A percentile compares a stretch with the other conserved stretches of the same genome.
Conservation (phyloP, 1,140 invertebrate genomes). For the Drosophila trapezifrons region DNA sequence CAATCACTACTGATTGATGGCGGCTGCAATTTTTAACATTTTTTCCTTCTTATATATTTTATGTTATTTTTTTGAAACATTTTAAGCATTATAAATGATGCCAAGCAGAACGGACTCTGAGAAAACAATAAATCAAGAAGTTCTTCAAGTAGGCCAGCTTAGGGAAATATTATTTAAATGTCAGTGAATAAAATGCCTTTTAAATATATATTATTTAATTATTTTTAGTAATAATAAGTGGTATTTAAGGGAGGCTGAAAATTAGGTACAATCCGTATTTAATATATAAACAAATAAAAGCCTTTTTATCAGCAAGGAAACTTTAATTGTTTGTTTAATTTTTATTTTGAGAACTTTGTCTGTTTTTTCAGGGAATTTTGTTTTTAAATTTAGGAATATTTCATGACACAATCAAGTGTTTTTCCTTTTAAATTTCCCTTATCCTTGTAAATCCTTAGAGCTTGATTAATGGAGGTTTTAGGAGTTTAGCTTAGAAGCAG, state of each 20-base stretch:
- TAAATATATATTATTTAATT: too few relatives aligned
- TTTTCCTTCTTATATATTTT: neutral
- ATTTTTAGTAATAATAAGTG: neutral
- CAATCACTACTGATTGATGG: constrained; percentile 37
- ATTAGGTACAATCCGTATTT: too few relatives aligned
- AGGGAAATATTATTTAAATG: neutral
- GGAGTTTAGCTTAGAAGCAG: too few relatives aligned
- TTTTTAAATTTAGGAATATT: neutral
- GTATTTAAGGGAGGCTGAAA: neutral
- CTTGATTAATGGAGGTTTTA: constrained; percentile 1
- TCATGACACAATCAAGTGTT: neutral
- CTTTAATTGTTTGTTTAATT: neutral
- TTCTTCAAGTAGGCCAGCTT: neutral
- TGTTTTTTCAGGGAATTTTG: too few relatives aligned
- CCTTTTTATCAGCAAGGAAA: neutral
- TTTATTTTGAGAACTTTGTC: neutral
- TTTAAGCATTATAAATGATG: constrained; percentile 44
- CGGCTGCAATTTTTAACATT: neutral
- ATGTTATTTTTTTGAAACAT: neutral
- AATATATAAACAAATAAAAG: too few relatives aligned
- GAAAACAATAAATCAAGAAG: constrained; percentile 7
- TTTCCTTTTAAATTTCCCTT: neutral
- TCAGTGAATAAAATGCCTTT: neutral
- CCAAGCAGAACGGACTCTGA: neutral
- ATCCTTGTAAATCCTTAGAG: too few relatives aligned